Evolutionary conservation across 2,888 invertebrate genomes (phyloP).

Genomic region (Pollenia angustigena): DNA sequence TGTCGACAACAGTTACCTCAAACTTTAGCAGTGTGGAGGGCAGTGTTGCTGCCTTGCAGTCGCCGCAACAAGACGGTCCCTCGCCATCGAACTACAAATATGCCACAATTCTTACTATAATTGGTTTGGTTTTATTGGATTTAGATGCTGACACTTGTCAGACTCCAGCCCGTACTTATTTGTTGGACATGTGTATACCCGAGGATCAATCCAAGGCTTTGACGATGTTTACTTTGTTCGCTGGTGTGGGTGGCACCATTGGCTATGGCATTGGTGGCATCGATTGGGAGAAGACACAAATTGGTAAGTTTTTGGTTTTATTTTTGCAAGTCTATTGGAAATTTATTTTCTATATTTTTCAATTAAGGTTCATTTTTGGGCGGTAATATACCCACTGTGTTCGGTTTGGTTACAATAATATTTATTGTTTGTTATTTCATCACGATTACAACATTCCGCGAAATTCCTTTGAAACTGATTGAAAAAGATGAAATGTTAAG

Average conservation of each 20-base stretch:
- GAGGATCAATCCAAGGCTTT: conserved; percentile 87
- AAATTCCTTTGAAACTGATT: conserved; percentile 85
- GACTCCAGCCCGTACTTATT: conserved; percentile 87
- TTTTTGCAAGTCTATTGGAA: not conserved
- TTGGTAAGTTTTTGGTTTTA: conserved; percentile 77
- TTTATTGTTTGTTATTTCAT: conserved; percentile 85
- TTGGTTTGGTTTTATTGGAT: conserved; percentile 87
- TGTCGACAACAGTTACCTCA: conserved; percentile 43
- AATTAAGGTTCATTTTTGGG: conserved; percentile 83
- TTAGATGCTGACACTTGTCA: conserved; percentile 88
- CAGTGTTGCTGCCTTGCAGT: conserved; percentile 75
- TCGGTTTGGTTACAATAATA: conserved; percentile 86
- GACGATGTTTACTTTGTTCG: conserved; percentile 87
- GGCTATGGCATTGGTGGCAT: conserved; percentile 87
- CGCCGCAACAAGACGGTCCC: conserved; percentile 48
- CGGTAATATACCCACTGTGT: conserved; percentile 86
- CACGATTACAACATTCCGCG: conserved; percentile 87
- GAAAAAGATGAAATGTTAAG: conserved; percentile 82
- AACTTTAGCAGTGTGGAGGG: conserved; percentile 73
- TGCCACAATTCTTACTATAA: conserved; percentile 86
- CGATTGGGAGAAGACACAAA: conserved; percentile 86
- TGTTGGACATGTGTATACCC: conserved; percentile 87
- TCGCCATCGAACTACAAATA: conserved; percentile 78
- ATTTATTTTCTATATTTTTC: not conserved
- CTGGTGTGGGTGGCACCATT: conserved; percentile 87